These are phyloP conservation scores for Ellobius talpinus DNA, from an alignment of 2,113 vertebrate species.

Conservation along the genomic window DNA sequence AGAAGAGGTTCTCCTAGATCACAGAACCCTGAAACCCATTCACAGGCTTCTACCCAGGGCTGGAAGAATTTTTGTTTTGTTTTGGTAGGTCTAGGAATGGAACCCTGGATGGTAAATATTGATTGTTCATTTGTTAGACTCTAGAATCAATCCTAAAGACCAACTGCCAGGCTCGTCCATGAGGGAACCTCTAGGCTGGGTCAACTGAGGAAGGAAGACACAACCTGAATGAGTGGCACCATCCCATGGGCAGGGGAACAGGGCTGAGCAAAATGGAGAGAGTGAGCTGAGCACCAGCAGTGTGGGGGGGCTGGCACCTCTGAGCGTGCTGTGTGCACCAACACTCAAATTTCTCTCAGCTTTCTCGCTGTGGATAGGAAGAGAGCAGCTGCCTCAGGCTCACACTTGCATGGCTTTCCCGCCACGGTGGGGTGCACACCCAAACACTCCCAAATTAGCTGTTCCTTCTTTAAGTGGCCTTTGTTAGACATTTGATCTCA, in stretches of 20 bases:
- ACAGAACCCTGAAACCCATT: accelerated
- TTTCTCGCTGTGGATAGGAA: not conserved
- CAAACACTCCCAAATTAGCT: not conserved
- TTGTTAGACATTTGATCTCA: not conserved
- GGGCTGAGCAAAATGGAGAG: not conserved
- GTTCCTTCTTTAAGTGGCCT: not conserved
- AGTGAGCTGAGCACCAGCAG: not conserved
- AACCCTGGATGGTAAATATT: not conserved
- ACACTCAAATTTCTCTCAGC: not conserved
- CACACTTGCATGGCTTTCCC: not conserved
- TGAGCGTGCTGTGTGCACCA: too few species aligned
- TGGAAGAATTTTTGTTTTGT: not conserved
- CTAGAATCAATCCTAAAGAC: not conserved
- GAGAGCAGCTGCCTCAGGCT: not conserved
- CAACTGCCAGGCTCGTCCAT: too few species aligned
- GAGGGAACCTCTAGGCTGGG: not conserved
- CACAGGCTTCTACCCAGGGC: too few species aligned
- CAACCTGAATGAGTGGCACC: not conserved
- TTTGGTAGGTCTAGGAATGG: not conserved
- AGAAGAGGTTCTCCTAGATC: not conserved
- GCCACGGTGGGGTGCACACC: too few species aligned
- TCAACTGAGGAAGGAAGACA: not conserved
- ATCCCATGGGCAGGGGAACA: too few species aligned
- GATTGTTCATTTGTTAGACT: not conserved
- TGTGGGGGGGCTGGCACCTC: not conserved